phyloP scores from a whole-genome alignment of 1,140 invertebrate genomes.

The Nasonia vitripennis region DNA sequence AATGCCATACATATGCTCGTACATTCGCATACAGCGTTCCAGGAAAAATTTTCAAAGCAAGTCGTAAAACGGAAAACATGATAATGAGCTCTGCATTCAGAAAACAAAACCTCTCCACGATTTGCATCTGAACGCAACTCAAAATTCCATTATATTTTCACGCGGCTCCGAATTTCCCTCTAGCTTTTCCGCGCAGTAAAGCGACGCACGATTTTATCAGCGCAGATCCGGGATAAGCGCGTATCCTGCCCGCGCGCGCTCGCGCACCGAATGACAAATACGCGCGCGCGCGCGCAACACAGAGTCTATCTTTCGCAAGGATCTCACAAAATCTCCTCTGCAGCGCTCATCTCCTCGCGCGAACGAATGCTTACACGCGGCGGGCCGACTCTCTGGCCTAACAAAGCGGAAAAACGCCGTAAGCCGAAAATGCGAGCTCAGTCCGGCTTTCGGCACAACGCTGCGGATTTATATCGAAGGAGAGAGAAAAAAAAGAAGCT shows the following conservation, averaged over 20 bases:
- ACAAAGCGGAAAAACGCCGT: constrained; percentile 56
- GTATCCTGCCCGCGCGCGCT: not conserved
- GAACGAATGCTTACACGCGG: not conserved
- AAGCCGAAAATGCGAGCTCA: constrained; percentile 46
- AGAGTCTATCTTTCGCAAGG: not conserved
- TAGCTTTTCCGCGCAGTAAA: not conserved
- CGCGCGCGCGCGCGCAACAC: not conserved
- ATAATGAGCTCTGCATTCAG: too few species aligned
- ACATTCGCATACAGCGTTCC: too few species aligned
- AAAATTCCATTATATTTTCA: not conserved
- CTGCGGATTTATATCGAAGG: constrained; percentile 13
- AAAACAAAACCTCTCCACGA: too few species aligned
- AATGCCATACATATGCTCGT: too few species aligned
- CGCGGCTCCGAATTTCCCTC: not conserved
- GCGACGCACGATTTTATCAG: not conserved
- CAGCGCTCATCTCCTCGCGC: not conserved
- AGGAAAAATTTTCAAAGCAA: too few species aligned
- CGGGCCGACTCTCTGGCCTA: not conserved
- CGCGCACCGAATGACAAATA: not conserved
- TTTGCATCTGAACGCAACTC: too few species aligned
- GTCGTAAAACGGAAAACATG: too few species aligned
- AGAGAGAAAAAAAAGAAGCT: constrained; percentile 9
- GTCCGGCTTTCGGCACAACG: not conserved
- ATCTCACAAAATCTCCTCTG: constrained; percentile 12
- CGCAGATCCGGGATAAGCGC: constrained; percentile 3